Evolutionary conservation across 2,888 invertebrate species (phyloP).

Genomic region (Drosophila setosimentum): DNA sequence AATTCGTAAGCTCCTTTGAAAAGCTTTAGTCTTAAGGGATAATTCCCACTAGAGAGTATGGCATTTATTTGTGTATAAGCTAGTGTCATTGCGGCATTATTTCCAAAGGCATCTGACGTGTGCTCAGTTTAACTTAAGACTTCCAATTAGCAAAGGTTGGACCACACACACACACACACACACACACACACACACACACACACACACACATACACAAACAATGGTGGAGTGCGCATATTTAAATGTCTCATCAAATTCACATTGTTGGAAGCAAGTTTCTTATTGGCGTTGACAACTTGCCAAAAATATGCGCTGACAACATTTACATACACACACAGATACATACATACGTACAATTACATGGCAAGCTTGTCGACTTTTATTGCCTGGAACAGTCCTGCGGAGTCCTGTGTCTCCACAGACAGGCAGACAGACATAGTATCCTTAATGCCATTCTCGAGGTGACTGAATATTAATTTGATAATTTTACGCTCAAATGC

Average conservation of each 20-base stretch:
- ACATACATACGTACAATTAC: not conserved
- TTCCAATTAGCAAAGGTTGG: slow-evolving; percentile 60
- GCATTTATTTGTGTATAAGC: not conserved
- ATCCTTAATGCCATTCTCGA: slow-evolving; percentile 26
- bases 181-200: not conserved
- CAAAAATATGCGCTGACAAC: slow-evolving; percentile 60
- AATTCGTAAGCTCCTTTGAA: not conserved
- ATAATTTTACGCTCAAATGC: slow-evolving; percentile 78
- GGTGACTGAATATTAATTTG: slow-evolving; percentile 76
- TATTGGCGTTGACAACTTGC: slow-evolving; percentile 74
- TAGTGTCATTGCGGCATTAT: slow-evolving; percentile 2
- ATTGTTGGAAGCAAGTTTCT: slow-evolving; percentile 69
- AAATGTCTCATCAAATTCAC: slow-evolving; percentile 73
- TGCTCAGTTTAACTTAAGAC: slow-evolving; percentile 45
- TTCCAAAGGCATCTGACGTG: slow-evolving; percentile 4
- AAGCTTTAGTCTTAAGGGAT: no score
- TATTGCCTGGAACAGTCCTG: slow-evolving; percentile 54
- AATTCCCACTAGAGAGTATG: no score
- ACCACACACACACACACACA: slow-evolving; percentile 7
- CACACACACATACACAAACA: not conserved
- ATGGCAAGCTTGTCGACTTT: slow-evolving; percentile 65
- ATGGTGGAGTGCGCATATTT: slow-evolving; percentile 46
- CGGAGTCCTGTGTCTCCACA: not conserved
- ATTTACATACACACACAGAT: slow-evolving; percentile 17
- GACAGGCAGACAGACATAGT: not conserved